A percentile compares a stretch with the other conserved stretches of the same genome.
Evolutionary conservation across 2,888 invertebrate species (phyloP).

Genomic region (Noctua comes): DNA sequence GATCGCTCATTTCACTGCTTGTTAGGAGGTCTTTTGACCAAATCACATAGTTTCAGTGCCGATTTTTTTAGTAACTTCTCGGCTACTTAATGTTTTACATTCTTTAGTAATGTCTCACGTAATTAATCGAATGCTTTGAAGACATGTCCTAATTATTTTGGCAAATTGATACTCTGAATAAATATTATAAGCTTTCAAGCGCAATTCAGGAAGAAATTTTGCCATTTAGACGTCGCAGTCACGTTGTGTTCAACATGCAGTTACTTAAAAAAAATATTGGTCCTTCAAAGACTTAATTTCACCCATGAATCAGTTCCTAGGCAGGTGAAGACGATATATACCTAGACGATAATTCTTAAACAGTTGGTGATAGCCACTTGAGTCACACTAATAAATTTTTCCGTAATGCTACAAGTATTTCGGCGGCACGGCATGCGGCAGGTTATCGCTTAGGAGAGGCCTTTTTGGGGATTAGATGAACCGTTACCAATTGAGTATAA

Average conservation of each 20-base stretch:
- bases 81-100: constrained; percentile 30
- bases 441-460: constrained; percentile 73
- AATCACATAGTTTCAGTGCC: constrained; percentile 56
- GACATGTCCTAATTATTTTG: constrained; percentile 40
- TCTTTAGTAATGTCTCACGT: constrained; percentile 30
- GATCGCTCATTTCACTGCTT: constrained; percentile 72
- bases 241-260: constrained; percentile 47
- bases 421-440: constrained; percentile 58
- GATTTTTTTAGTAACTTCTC: constrained; percentile 39
- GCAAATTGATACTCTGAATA: constrained; percentile 53
- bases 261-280: constrained; percentile 34
- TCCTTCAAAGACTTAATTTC: constrained; percentile 36
- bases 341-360: constrained; percentile 50
- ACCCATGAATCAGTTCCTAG: constrained; percentile 51
- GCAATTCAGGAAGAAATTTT: constrained; percentile 49
- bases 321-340: constrained; percentile 38
- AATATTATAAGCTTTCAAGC: constrained; percentile 41
- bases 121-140: constrained; percentile 24
- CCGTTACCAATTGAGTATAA: constrained; percentile 67
- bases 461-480: constrained; percentile 69
- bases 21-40: constrained; percentile 66
- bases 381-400: constrained; percentile 67
- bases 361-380: constrained; percentile 61
- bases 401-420: constrained; percentile 72
- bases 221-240: constrained; percentile 27